These are phyloP conservation scores for Lutraria lutraria DNA, from an alignment of 2,888 invertebrate genomes.

Conservation along the genomic window DNA sequence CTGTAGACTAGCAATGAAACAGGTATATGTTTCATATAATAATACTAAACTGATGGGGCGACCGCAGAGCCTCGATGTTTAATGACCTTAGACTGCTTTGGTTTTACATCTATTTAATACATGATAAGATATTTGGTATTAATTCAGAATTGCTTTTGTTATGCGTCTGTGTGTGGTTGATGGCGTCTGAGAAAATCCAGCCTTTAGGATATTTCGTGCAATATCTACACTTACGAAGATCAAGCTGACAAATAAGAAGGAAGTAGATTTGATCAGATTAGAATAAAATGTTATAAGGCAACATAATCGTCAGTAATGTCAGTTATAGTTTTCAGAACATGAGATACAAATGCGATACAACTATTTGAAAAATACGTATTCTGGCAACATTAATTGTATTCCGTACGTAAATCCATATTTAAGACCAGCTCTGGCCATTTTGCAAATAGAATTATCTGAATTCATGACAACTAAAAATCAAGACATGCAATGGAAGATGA, in stretches of 20 bases:
- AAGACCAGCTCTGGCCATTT: too few species aligned
- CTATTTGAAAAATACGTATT: too few species aligned
- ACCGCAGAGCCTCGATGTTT: constrained; percentile 35
- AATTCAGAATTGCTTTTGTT: constrained; percentile 19
- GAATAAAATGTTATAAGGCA: background rate
- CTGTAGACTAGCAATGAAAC: constrained; percentile 42
- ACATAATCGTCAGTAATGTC: background rate
- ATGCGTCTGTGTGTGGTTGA: background rate
- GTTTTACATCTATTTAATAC: constrained; percentile 42
- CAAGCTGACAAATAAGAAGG: background rate
- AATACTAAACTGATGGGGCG: constrained; percentile 32
- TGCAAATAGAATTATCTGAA: too few species aligned
- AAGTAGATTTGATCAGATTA: background rate
- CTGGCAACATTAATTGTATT: too few species aligned
- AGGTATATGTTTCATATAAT: constrained; percentile 30
- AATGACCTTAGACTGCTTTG: constrained; percentile 6
- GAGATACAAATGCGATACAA: too few species aligned
- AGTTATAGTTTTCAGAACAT: too few species aligned
- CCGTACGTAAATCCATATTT: too few species aligned
- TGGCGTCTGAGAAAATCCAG: background rate
- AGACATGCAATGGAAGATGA: background rate
- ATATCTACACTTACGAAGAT: background rate
- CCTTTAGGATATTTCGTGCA: background rate
- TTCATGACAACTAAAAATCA: background rate
- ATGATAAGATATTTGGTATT: constrained; percentile 37